Conservation (phyloP, 2,888 invertebrate genomes). For the Erynnis tages region DNA sequence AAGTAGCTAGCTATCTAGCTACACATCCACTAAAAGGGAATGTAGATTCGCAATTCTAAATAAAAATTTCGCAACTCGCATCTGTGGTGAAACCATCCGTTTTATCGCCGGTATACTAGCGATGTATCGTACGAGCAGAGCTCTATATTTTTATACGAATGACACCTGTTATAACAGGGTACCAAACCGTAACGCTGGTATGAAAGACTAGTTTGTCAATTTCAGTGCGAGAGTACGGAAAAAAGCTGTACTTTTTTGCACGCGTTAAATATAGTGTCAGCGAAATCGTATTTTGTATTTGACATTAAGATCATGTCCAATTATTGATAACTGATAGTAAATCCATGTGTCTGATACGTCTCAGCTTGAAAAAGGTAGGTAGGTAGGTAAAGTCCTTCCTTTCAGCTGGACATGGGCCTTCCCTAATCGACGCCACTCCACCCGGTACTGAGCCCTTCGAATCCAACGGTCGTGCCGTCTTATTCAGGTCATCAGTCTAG, state of each 20-base stretch:
- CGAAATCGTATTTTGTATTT: background rate
- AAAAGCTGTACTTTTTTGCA: constrained; percentile 13
- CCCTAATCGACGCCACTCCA: too few species aligned
- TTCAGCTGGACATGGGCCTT: too few species aligned
- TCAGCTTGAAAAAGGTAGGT: too few species aligned
- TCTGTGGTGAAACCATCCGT: constrained; percentile 23
- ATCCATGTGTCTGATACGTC: too few species aligned
- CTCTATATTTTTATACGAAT: constrained; percentile 23
- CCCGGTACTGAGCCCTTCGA: too few species aligned
- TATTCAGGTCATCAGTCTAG: too few species aligned
- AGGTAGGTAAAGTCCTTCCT: too few species aligned
- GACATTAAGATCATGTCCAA: too few species aligned
- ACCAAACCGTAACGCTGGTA: constrained; percentile 6
- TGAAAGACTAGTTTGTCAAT: constrained; percentile 4
- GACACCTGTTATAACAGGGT: constrained; percentile 22
- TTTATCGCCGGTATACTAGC: constrained; percentile 19
- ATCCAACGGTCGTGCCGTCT: too few species aligned
- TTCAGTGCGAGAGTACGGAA: constrained; percentile 22
- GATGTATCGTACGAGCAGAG: constrained; percentile 3
- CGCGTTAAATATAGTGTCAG: background rate
- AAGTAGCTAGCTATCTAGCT: too few species aligned
- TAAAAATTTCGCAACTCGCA: constrained; percentile 15
- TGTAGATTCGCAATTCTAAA: constrained; percentile 15
- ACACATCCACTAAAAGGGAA: constrained; percentile 8
- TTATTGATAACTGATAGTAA: too few species aligned